Evolutionary conservation across 2,113 vertebrate species (phyloP).

Genomic region (Neodon shergylaensis): DNA sequence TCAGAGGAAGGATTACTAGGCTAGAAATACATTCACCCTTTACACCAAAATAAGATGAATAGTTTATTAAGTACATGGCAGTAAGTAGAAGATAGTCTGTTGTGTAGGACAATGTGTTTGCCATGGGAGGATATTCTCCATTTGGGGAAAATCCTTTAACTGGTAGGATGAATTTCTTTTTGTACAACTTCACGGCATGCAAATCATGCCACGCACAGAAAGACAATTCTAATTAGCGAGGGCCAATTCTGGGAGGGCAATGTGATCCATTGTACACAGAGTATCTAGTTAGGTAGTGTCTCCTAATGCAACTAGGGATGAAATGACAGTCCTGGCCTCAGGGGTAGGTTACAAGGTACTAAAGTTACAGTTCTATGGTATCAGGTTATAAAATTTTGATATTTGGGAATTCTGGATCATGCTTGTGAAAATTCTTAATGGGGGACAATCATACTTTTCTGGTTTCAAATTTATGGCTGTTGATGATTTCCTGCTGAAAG

Average conservation of each 20-base stretch:
- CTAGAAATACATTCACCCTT: not conserved
- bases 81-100: not conserved
- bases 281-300: not conserved
- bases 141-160: not conserved
- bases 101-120: not conserved
- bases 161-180: not conserved
- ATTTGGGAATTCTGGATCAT: not conserved
- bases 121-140: not conserved
- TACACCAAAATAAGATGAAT: not conserved
- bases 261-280: not conserved
- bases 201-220: not conserved
- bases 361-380: not conserved
- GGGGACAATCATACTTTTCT: not conserved
- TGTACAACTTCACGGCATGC: not conserved
- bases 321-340: not conserved
- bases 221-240: not conserved
- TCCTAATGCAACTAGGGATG: not conserved
- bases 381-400: not conserved
- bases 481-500: not conserved
- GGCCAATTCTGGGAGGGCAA: not conserved
- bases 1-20: not conserved
- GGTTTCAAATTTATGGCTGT: not conserved
- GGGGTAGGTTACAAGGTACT: too few species aligned
- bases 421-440: not conserved
- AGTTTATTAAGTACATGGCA: not conserved